Evolutionary conservation across 53 echinoderm and acorn worm genomes (phyloP).

Genomic region (Paracentrotus lividus): DNA sequence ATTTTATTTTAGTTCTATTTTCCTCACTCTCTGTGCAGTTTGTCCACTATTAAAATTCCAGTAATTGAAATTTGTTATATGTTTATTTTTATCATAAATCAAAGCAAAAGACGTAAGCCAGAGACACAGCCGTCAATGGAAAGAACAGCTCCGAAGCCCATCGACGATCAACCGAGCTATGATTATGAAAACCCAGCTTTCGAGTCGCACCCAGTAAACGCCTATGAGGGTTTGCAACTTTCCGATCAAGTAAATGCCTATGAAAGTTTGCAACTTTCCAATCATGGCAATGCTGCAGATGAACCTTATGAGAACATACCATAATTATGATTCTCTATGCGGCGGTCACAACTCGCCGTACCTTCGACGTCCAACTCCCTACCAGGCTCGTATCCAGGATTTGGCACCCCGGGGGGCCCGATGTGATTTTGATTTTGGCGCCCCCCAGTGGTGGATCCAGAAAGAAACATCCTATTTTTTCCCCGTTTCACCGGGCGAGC

Average conservation of each 20-base stretch:
- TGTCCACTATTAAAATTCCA: not conserved
- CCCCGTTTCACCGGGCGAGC: too few relatives aligned
- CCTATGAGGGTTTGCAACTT: slow-evolving; percentile 15
- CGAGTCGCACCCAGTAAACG: not conserved
- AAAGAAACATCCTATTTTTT: too few relatives aligned
- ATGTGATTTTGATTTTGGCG: too few relatives aligned
- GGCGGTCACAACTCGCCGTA: too few relatives aligned
- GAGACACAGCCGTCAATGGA: not conserved
- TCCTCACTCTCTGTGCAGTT: not conserved
- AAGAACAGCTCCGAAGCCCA: not conserved
- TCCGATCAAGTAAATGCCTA: not conserved
- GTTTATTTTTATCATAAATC: not conserved
- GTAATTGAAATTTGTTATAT: not conserved
- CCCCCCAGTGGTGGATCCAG: too few relatives aligned
- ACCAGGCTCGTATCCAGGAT: too few relatives aligned
- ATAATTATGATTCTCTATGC: too few relatives aligned
- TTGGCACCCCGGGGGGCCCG: too few relatives aligned
- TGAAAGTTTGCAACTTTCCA: slow-evolving; percentile 13
- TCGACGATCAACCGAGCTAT: not conserved
- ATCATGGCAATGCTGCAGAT: not conserved
- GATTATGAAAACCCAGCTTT: slow-evolving; percentile 26
- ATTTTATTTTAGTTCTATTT: not conserved
- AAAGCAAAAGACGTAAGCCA: not conserved
- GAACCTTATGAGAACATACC: too few relatives aligned
- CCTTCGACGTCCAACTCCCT: too few relatives aligned